Evolutionary conservation across 2,888 invertebrate species (phyloP).

Genomic region (Agriotes lineatus): DNA sequence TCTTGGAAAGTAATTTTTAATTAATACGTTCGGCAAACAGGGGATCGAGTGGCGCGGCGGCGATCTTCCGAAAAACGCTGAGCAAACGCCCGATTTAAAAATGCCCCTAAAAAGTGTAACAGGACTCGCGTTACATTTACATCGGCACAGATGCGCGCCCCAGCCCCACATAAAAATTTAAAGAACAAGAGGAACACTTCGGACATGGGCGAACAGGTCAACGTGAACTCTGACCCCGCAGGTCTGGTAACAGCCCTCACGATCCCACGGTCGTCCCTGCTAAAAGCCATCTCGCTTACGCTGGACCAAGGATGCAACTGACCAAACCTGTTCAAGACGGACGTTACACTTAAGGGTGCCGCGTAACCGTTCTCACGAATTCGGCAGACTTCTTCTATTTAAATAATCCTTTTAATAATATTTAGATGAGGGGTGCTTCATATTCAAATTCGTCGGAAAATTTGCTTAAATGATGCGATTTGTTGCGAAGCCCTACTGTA

Average conservation of each 20-base stretch:
- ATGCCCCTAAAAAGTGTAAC: not conserved
- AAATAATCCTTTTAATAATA: conserved; percentile 47
- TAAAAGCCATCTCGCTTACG: conserved; percentile 42
- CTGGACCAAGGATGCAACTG: conserved; percentile 48
- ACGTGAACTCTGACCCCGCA: conserved; percentile 47
- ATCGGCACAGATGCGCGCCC: conserved; percentile 27
- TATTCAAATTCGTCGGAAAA: conserved; percentile 53
- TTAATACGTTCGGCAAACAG: conserved; percentile 30
- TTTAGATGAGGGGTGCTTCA: conserved; percentile 55
- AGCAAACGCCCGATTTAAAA: not conserved
- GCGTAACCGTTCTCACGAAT: conserved; percentile 50
- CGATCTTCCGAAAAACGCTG: not conserved
- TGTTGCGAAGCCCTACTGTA: not conserved
- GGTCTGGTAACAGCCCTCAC: conserved; percentile 42
- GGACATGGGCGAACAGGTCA: conserved; percentile 47
- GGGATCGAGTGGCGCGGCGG: conserved; percentile 22
- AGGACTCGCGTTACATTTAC: conserved; percentile 30
- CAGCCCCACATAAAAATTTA: conserved; percentile 30
- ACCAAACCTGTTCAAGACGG: conserved; percentile 59
- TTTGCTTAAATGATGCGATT: not conserved
- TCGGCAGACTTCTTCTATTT: conserved; percentile 39
- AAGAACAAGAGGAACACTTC: conserved; percentile 25
- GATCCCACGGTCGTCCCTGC: conserved; percentile 44
- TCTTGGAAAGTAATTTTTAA: conserved; percentile 41
- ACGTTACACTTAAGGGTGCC: conserved; percentile 53